These are phyloP conservation scores for Falco rusticolus DNA, from an alignment of 2,797 vertebrate genomes.

Conservation along the genomic window DNA sequence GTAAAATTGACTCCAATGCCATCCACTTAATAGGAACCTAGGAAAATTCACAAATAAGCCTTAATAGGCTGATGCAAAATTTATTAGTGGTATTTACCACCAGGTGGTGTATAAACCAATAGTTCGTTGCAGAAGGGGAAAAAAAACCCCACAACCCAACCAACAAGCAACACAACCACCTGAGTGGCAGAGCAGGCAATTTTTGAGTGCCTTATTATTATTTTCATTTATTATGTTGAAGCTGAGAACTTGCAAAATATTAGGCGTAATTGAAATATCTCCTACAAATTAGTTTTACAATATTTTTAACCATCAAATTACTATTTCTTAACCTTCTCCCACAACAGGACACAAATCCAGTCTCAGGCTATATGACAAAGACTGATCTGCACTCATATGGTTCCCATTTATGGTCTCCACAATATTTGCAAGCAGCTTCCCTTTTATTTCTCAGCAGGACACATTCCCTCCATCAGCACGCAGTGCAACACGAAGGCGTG, in stretches of 20 bases:
- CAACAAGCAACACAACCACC: neutral
- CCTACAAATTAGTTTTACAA: neutral
- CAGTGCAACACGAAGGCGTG: neutral
- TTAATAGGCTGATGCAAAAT: neutral
- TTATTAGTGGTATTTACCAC: neutral
- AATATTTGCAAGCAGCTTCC: constrained; percentile 27
- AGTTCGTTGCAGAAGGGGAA: neutral
- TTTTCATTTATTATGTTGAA: neutral
- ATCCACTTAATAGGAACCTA: constrained; percentile 99
- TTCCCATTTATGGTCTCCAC: constrained; percentile 18
- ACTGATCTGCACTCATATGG: neutral
- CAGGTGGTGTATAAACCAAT: constrained; percentile 6
- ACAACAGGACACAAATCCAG: neutral
- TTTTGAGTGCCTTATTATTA: neutral
- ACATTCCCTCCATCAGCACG: constrained; percentile 11
- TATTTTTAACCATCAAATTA: neutral
- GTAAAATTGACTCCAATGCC: constrained; percentile 95
- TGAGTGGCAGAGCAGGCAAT: neutral
- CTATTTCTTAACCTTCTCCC: neutral
- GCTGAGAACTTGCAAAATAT: neutral
- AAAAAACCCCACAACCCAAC: accelerated
- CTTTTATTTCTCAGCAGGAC: constrained; percentile 51
- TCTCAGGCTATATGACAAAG: neutral
- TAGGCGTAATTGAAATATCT: neutral
- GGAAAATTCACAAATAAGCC: neutral